A percentile compares a stretch with the other conserved stretches of the same genome.
These are phyloP conservation scores for Tragelaphus eurycerus DNA, from an alignment of 2,797 vertebrate genomes.

Conservation along the genomic window DNA sequence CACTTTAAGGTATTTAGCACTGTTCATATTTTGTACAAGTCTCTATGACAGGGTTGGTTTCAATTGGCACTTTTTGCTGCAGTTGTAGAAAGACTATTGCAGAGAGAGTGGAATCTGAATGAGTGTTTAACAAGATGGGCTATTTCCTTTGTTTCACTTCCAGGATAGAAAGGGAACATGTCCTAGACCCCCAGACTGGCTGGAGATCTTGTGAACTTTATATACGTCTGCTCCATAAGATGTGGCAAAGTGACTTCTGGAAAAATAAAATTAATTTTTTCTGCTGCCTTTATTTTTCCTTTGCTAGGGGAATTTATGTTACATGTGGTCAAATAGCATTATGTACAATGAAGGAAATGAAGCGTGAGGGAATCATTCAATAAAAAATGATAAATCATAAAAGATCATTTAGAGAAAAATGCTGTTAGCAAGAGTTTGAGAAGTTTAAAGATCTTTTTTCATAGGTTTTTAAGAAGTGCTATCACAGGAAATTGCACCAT, in stretches of 20 bases:
- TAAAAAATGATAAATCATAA: conserved; percentile 71
- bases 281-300: conserved; percentile 51
- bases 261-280: conserved; percentile 59
- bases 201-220: not conserved
- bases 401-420: conserved; percentile 70
- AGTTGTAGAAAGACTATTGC: conserved; percentile 72
- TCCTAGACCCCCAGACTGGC: not conserved
- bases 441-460: conserved; percentile 50
- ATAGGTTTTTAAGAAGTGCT: conserved; percentile 60
- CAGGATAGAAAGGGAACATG: conserved; percentile 44
- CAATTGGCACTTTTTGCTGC: conserved; percentile 75
- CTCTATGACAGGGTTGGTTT: conserved; percentile 76
- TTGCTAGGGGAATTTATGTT: conserved; percentile 49
- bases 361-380: conserved; percentile 66
- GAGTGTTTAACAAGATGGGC: conserved; percentile 75
- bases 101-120: conserved; percentile 73
- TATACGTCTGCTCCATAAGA: not conserved
- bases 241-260: conserved; percentile 10
- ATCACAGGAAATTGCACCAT: conserved; percentile 59
- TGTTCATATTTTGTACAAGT: conserved; percentile 81
- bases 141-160: conserved; percentile 72
- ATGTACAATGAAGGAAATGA: conserved; percentile 64
- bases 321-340: conserved; percentile 52
- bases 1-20: conserved; percentile 83
- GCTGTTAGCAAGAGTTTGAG: conserved; percentile 57